Evolutionary conservation across 2,797 vertebrate genomes (phyloP).

Genomic region (Apogon hyalosoma): DNA sequence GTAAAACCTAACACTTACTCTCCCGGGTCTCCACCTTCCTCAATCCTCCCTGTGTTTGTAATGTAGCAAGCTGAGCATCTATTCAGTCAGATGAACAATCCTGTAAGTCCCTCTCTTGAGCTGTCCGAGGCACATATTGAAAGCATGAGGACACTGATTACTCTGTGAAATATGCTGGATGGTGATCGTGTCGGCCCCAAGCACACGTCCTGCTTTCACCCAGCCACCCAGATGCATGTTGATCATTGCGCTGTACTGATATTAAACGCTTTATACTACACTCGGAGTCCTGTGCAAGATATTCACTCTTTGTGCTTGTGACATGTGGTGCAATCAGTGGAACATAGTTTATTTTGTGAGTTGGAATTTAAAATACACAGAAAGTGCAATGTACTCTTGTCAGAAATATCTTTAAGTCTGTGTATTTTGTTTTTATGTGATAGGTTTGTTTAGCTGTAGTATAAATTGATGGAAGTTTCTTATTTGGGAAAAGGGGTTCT

Average conservation of each 20-base stretch:
- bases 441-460: constrained; percentile 1
- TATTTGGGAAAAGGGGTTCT: background rate
- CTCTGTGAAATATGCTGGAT: constrained; percentile 63
- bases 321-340: constrained; percentile 57
- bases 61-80: constrained; percentile 99
- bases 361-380: constrained; percentile 9
- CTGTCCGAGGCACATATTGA: constrained; percentile 88
- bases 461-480: background rate
- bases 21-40: constrained; percentile 89
- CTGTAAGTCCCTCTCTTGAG: constrained; percentile 93
- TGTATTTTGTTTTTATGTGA: constrained; percentile 20
- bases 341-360: constrained; percentile 27
- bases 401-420: background rate
- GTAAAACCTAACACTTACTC: constrained; percentile 91
- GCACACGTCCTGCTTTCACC: constrained; percentile 68
- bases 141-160: constrained; percentile 91
- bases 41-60: constrained; percentile 87
- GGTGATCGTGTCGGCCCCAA: constrained; percentile 59
- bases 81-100: constrained; percentile 99
- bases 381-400: background rate
- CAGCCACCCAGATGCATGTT: constrained; percentile 70
- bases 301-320: constrained; percentile 62
- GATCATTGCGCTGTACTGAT: constrained; percentile 65
- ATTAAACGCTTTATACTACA: constrained; percentile 54
- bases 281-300: constrained; percentile 52